These are phyloP conservation scores for Hypanus sabinus DNA, from an alignment of 2,113 vertebrate species.

Conservation along the genomic window DNA sequence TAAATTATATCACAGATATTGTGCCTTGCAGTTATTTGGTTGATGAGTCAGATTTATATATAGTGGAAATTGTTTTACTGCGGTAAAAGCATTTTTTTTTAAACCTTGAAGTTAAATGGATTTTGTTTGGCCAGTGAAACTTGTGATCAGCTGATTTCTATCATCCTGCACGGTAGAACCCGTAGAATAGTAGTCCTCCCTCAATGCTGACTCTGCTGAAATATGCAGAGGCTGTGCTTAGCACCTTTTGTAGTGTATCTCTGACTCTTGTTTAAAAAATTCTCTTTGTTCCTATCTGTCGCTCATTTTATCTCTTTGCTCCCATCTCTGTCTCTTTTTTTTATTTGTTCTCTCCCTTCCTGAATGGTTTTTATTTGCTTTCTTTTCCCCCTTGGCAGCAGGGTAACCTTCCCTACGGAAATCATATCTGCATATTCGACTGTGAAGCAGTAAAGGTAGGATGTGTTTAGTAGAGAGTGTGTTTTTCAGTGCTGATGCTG, in stretches of 20 bases:
- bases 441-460: constrained; percentile 14
- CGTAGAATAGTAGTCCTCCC: constrained; percentile 1
- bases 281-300: not conserved
- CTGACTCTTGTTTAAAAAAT: not conserved
- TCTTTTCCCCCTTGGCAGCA: not conserved
- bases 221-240: not conserved
- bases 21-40: constrained; percentile 3
- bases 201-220: constrained; percentile 31
- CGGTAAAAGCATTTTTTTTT: not conserved
- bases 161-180: not conserved
- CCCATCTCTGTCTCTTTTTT: not conserved
- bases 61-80: constrained; percentile 11
- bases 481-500: not conserved
- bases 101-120: not conserved
- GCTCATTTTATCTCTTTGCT: not conserved
- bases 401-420: constrained; percentile 9
- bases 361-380: not conserved
- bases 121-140: constrained; percentile 11
- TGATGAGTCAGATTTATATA: constrained; percentile 2
- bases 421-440: not conserved
- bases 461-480: not conserved
- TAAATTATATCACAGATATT: not conserved
- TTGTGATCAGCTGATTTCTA: constrained; percentile 32
- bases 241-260: not conserved
- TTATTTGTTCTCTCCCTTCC: not conserved